These are phyloP conservation scores for Saguinus imperator DNA, from an alignment of 2,113 vertebrate species.

Conservation along the genomic window DNA sequence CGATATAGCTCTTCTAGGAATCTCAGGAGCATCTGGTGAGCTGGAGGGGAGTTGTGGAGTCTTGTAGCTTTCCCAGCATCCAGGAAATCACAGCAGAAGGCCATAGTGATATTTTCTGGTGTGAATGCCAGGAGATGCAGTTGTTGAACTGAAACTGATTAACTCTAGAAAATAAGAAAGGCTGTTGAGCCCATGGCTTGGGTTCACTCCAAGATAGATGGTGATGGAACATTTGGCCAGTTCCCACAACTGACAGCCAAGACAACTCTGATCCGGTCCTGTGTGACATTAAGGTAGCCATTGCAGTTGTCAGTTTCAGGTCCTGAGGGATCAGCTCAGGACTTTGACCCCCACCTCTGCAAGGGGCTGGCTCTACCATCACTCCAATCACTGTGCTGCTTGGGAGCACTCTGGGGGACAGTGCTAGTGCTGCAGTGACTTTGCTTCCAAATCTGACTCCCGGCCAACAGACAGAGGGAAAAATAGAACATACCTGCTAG, in stretches of 20 bases:
- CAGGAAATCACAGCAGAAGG: background rate
- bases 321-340: background rate
- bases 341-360: background rate
- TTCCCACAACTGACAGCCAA: background rate
- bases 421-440: no score
- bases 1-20: background rate
- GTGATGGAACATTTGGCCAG: background rate
- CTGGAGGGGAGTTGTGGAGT: background rate
- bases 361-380: background rate
- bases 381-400: background rate
- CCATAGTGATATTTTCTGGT: background rate
- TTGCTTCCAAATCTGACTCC: background rate
- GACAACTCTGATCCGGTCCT: background rate
- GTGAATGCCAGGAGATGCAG: background rate
- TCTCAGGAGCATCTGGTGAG: background rate
- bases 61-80: background rate
- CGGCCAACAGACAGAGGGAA: background rate
- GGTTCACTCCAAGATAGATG: constrained; percentile 38
- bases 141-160: constrained; percentile 46
- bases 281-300: constrained; percentile 7
- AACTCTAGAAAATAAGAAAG: constrained; percentile 62
- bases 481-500: background rate
- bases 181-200: constrained; percentile 39
- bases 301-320: background rate
- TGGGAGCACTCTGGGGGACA: background rate